A percentile compares a stretch with the other conserved stretches of the same genome.
Evolutionary conservation across 2,888 invertebrate species (phyloP).

Genomic region (Malthinus seriepunctatus): DNA sequence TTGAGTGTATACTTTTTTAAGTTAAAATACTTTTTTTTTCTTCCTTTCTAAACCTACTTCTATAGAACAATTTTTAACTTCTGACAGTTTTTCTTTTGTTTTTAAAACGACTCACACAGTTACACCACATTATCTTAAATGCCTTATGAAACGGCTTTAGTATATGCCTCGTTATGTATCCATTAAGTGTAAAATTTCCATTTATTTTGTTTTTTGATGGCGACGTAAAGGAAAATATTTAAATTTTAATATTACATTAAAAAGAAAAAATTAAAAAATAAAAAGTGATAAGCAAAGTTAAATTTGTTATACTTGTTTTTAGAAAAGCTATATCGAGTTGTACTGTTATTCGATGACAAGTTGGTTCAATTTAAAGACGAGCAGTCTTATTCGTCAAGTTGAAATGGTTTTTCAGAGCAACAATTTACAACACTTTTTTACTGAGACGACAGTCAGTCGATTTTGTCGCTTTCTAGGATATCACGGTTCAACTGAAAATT

Average conservation of each 20-base stretch:
- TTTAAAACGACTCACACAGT: constrained; percentile 16
- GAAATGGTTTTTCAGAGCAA: constrained; percentile 23
- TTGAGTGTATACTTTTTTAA: constrained; percentile 20
- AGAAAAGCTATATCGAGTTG: constrained; percentile 5
- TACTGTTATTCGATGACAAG: constrained; percentile 38
- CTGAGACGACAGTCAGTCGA: constrained; percentile 33
- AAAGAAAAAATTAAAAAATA: no score
- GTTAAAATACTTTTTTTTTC: constrained; percentile 8
- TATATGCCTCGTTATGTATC: constrained; percentile 18
- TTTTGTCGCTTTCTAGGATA: constrained; percentile 30
- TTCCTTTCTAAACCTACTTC: constrained; percentile 18
- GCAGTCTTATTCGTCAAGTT: constrained; percentile 38
- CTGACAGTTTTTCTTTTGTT: constrained; percentile 22
- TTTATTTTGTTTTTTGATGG: background rate
- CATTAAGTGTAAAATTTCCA: constrained; percentile 21
- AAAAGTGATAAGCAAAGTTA: no score
- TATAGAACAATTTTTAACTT: constrained; percentile 23
- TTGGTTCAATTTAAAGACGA: constrained; percentile 42
- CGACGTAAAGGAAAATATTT: background rate
- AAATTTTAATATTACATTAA: background rate
- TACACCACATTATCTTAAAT: constrained; percentile 24
- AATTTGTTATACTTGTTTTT: no score
- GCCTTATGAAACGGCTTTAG: constrained; percentile 14
- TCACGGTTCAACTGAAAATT: constrained; percentile 31
- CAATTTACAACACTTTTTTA: constrained; percentile 30